A percentile compares a stretch with the other conserved stretches of the same genome.
phyloP scores from a whole-genome alignment of 2,797 vertebrate species.

The Diglossa cyanea region DNA sequence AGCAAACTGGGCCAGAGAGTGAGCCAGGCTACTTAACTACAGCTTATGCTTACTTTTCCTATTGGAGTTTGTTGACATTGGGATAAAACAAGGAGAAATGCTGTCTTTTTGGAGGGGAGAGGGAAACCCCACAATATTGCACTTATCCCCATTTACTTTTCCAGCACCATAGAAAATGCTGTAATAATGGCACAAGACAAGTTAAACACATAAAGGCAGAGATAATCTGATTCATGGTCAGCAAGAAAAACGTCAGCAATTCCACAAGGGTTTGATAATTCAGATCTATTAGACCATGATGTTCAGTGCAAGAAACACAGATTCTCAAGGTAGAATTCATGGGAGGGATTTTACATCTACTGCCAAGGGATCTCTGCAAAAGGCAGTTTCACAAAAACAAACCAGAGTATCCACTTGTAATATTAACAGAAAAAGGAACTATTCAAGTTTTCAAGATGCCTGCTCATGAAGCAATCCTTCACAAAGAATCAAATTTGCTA shows the following conservation, averaged over 20 bases:
- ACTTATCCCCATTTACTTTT: neutral
- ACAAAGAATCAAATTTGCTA: neutral
- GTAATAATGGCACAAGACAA: neutral
- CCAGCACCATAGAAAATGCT: neutral
- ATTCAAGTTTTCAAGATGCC: neutral
- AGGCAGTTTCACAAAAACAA: neutral
- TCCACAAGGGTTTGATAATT: neutral
- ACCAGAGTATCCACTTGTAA: neutral
- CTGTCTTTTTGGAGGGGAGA: neutral
- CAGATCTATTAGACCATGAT: neutral
- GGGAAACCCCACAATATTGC: neutral
- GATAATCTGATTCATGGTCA: rapidly evolving
- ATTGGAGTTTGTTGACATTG: neutral
- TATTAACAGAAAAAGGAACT: neutral
- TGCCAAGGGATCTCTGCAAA: neutral
- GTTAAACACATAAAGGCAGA: neutral
- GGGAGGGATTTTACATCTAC: neutral
- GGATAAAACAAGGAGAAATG: neutral
- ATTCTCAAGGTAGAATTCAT: neutral
- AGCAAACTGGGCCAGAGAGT: neutral
- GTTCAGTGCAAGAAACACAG: neutral
- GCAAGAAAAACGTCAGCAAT: neutral
- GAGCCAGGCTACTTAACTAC: neutral
- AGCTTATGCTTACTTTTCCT: neutral
- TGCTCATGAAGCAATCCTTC: neutral